Conservation (phyloP, 2,113 vertebrate species). For the Mustelus asterias region DNA sequence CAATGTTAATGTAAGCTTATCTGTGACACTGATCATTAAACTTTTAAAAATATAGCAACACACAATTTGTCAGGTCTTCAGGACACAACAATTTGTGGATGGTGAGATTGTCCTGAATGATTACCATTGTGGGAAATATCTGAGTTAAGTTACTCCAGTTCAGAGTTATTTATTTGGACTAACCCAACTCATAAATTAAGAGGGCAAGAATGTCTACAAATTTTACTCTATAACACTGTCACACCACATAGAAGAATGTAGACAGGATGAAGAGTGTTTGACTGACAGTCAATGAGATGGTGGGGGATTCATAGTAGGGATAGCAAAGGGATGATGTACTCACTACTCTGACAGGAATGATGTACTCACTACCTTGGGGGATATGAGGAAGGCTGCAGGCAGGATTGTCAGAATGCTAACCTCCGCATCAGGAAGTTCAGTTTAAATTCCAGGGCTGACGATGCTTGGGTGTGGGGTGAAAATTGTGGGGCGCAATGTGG, state of each 20-base stretch:
- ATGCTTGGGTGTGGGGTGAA: no score
- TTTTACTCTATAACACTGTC: not conserved
- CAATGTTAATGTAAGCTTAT: no score
- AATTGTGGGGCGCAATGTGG: no score
- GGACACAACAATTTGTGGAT: not conserved
- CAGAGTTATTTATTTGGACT: not conserved
- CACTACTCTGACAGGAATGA: not conserved
- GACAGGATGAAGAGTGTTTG: not conserved
- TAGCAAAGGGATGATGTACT: not conserved
- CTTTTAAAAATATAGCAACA: no score
- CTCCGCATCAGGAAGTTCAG: not conserved
- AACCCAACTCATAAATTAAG: not conserved
- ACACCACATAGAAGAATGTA: not conserved
- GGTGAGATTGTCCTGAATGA: constrained; percentile 5
- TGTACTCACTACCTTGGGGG: not conserved
- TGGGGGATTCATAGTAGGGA: not conserved
- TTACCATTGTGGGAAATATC: not conserved
- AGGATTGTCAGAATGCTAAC: not conserved
- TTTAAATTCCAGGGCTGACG: no score
- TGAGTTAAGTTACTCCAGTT: not conserved
- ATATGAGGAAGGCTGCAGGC: not conserved
- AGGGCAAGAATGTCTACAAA: not conserved
- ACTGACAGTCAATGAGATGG: not conserved
- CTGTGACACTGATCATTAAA: no score
- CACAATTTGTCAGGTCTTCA: no score